Percentiles rank a stretch among this genome's conserved stretches.
Conservation (phyloP, 2,888 invertebrate species). For the Cerceris rybyensis region DNA sequence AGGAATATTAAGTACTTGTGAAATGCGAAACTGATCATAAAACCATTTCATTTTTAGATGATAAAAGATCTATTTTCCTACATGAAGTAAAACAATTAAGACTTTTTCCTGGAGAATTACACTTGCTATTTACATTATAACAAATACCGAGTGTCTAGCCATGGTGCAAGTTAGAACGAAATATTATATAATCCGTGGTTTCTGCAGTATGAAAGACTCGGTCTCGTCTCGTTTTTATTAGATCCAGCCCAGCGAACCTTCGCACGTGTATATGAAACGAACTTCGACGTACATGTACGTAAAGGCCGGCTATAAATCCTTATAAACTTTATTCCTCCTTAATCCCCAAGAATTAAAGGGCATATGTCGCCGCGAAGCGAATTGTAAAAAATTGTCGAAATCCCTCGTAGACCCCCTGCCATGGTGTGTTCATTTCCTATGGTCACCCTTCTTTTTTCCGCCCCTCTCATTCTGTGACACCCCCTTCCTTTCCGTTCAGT, state of each 20-base stretch:
- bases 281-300: conserved; percentile 33
- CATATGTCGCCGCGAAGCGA: conserved; percentile 64
- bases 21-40: too few relatives aligned
- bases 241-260: conserved; percentile 30
- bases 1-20: too few relatives aligned
- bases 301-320: conserved; percentile 51
- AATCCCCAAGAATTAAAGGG: conserved; percentile 63
- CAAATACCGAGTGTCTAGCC: neutral
- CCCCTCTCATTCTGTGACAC: conserved; percentile 11
- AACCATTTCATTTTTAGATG: too few relatives aligned
- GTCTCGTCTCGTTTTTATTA: conserved; percentile 59
- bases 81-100: neutral
- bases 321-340: conserved; percentile 57
- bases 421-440: conserved; percentile 20
- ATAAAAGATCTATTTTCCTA: too few relatives aligned
- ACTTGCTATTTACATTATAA: neutral
- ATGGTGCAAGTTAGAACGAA: too few relatives aligned
- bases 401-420: conserved; percentile 31
- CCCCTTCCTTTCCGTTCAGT: conserved; percentile 8
- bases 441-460: conserved; percentile 27
- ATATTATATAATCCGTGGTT: neutral
- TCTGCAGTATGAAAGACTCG: conserved; percentile 51
- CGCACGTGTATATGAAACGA: conserved; percentile 43
- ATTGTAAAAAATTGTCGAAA: conserved; percentile 68
- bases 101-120: neutral